Evolutionary conservation across 2,113 vertebrate species (phyloP), one percentile per base, ranked within the genome.

Genomic region (Andinoacara biseriatus): DNA sequence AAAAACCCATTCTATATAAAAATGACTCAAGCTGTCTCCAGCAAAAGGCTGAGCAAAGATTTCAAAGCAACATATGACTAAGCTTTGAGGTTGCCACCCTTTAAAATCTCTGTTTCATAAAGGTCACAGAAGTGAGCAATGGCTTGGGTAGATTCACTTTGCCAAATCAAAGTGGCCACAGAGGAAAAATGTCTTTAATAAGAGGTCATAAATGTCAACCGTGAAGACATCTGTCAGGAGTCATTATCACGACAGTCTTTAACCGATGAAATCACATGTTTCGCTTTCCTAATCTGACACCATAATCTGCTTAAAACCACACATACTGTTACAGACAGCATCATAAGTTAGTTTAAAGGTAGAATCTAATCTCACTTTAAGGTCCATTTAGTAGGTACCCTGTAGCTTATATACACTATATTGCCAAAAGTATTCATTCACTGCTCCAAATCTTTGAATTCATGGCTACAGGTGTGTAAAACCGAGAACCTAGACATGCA

Each of bases 41-140:
- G 75, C 67, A 38, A 26, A 65, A 9, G 57, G 18, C 1, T 62
- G 8, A 31, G n/a, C 29, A 11, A 57, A 7, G 18, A 2, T 75
- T 84, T 84, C 40, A 84, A 61, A 85, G 78, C 79, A 63, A 81
- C 61, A 85, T 20, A 76, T 63, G 79, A 83, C 46, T 58, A 22
- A 80, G 75, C 40, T 78, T 52, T 38, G 60, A 84, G 76, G 75
- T 46, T 31, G 65, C 11, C 20, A 2, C 26, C 57, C 67, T 81
- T 89, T 89, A 35, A 61, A 61, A 81, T 57, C 58, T 67, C 72
- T 76, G 62, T 69, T 89, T 79, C 15, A 18, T 58, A 88, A 92
- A 94, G 87, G 86, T 90, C 86, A 74, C 35, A 56, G 58, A 49
- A 58, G 14, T 5, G 5, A 75, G 18, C 1, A 7, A 15, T 5